These are phyloP conservation scores for Megatriorchis doriae DNA, from an alignment of 2,113 vertebrate species.

Conservation along the genomic window DNA sequence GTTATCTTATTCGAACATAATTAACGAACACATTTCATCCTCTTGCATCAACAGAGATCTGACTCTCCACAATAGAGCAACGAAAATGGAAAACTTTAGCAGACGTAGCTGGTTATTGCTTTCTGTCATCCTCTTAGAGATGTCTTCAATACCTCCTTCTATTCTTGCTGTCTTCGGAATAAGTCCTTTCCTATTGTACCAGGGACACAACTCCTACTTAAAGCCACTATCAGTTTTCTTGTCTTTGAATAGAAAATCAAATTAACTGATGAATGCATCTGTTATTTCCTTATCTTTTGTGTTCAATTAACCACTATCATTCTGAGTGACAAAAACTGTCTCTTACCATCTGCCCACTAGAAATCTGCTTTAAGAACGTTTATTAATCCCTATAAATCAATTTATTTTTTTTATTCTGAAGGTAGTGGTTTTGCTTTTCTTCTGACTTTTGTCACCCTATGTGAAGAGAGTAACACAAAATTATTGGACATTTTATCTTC, in stretches of 20 bases:
- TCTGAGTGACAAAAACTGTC: slow-evolving; percentile 30
- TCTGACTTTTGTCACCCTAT: background rate
- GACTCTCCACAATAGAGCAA: background rate
- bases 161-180: background rate
- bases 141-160: background rate
- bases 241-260: background rate
- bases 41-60: slow-evolving; percentile 36
- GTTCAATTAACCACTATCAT: slow-evolving; percentile 37
- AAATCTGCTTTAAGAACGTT: slow-evolving; percentile 26
- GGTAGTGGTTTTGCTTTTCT: background rate
- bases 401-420: background rate
- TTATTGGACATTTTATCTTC: background rate
- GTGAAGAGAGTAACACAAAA: background rate
- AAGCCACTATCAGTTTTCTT: background rate
- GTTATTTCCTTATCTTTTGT: slow-evolving; percentile 38
- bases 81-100: background rate
- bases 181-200: background rate
- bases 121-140: background rate
- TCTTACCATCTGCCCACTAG: slow-evolving; percentile 46
- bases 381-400: background rate
- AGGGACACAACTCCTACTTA: slow-evolving; percentile 19
- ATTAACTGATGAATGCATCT: slow-evolving; percentile 30
- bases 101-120: background rate
- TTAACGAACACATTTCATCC: slow-evolving; percentile 48
- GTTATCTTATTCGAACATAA: slow-evolving; percentile 53